Conservation (phyloP, 2,113 vertebrate genomes). For the Nyctibius bracteatus region DNA sequence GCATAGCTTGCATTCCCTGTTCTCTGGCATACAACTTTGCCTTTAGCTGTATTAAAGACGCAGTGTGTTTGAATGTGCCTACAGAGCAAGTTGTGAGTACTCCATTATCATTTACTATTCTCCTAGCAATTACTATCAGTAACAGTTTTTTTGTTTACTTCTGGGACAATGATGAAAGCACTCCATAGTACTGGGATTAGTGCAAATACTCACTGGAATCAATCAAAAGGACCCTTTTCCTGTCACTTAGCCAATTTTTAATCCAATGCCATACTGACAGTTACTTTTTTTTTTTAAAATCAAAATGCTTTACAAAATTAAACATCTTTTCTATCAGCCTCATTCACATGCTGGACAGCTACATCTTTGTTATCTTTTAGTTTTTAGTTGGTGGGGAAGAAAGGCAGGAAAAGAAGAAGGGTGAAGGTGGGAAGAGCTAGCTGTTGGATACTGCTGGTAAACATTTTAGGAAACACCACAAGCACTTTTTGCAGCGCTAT, state of each 20-base stretch:
- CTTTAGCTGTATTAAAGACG: neutral
- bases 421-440: neutral
- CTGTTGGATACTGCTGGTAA: neutral
- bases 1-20: neutral
- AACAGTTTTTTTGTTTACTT: conserved; percentile 1
- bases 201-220: neutral
- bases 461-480: neutral
- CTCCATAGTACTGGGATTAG: neutral
- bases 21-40: neutral
- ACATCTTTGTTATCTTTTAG: neutral
- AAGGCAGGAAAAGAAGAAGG: neutral
- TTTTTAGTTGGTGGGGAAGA: neutral
- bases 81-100: neutral
- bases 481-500: neutral
- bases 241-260: neutral
- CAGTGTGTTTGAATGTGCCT: neutral
- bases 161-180: neutral
- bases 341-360: rapidly evolving
- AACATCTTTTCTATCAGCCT: neutral
- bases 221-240: neutral
- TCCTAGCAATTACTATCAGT: neutral
- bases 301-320: neutral
- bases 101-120: neutral
- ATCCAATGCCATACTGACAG: neutral
- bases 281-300: neutral